Evolutionary conservation across 2,113 vertebrate species (phyloP).

Genomic region (Planiliza haematocheilus): DNA sequence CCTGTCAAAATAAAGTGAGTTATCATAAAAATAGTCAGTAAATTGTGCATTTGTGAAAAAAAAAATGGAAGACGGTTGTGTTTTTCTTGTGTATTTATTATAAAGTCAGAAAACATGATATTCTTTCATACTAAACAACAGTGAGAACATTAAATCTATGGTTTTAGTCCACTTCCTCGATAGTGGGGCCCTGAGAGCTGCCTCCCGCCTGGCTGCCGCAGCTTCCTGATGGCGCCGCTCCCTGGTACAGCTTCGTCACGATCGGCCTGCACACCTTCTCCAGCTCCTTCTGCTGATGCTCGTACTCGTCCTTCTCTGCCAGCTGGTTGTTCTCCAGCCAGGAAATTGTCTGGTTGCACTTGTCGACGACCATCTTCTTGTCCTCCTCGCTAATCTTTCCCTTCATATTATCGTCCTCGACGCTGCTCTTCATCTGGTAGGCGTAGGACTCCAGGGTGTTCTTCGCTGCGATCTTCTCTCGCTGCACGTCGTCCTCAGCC

Average conservation of each 20-base stretch:
- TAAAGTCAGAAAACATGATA: not conserved
- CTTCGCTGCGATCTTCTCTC: constrained; percentile 72
- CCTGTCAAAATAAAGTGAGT: too few relatives aligned
- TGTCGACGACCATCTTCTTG: constrained; percentile 71
- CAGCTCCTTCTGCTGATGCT: constrained; percentile 76
- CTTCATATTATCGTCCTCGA: constrained; percentile 72
- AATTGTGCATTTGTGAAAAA: not conserved
- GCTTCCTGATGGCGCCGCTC: constrained; percentile 50
- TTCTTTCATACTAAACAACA: constrained; percentile 4
- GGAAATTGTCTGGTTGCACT: constrained; percentile 74
- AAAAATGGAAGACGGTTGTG: not conserved
- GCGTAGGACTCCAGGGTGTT: constrained; percentile 75
- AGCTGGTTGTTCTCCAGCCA: constrained; percentile 81
- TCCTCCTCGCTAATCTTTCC: constrained; percentile 77
- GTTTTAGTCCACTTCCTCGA: constrained; percentile 78
- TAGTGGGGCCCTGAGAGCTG: constrained; percentile 70
- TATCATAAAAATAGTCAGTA: not conserved
- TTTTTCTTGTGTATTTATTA: constrained; percentile 36
- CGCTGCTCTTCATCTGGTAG: constrained; percentile 75
- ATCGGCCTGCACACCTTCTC: constrained; percentile 76
- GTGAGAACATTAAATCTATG: not conserved
- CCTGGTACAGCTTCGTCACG: constrained; percentile 75
- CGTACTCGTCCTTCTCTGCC: constrained; percentile 76
- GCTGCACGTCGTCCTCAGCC: constrained; percentile 72
- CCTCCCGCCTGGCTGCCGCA: constrained; percentile 50